Conservation (phyloP, 2,113 vertebrate species). For the Pontoporia blainvillei region DNA sequence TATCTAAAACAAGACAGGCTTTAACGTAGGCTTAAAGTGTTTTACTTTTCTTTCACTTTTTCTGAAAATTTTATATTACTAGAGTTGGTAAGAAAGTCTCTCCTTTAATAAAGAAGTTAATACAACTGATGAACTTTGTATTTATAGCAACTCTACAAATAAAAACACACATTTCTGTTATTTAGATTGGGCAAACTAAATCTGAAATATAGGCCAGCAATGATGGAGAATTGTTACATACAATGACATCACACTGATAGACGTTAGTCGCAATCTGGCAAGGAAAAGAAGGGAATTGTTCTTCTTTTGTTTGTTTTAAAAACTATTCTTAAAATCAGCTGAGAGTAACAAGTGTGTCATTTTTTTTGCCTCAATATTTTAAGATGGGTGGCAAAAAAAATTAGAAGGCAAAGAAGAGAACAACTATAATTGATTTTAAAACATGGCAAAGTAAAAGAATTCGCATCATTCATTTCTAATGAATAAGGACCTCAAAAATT, state of each 20-base stretch:
- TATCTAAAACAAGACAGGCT: background rate
- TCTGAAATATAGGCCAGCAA: background rate
- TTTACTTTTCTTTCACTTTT: background rate
- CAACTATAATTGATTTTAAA: background rate
- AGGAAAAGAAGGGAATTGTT: background rate
- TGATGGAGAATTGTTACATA: background rate
- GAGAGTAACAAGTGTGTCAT: background rate
- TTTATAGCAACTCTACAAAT: background rate
- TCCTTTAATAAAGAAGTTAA: background rate
- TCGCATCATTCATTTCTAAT: background rate
- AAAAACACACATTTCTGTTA: background rate
- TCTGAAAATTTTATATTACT: background rate
- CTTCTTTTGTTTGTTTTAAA: background rate
- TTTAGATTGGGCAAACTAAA: background rate
- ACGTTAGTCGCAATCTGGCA: background rate
- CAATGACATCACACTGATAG: background rate
- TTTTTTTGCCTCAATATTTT: conserved; percentile 29
- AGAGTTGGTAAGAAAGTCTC: background rate
- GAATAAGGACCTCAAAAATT: background rate
- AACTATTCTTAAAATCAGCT: background rate
- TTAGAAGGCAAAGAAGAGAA: background rate
- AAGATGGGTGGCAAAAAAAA: background rate
- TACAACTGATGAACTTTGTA: background rate
- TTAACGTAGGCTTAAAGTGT: background rate
- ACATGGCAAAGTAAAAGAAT: background rate